Percentiles rank a stretch among this genome's conserved stretches.
Evolutionary conservation across 1,140 invertebrate species (phyloP).

Genomic region (Orchestia grillus): DNA sequence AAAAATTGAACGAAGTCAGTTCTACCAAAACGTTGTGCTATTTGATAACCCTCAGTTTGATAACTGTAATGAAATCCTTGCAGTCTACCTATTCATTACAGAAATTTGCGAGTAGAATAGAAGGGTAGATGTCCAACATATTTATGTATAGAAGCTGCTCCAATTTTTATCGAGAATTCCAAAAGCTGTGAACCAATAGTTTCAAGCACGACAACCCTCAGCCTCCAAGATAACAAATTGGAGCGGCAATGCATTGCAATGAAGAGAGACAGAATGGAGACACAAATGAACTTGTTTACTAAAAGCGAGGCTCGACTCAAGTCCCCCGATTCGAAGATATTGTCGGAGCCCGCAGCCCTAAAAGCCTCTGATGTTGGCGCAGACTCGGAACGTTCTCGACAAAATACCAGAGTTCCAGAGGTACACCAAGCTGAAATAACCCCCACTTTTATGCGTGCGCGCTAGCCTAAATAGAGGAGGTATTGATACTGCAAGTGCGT

Average conservation of each 20-base stretch:
- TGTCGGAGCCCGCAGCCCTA: background rate
- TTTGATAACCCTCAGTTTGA: background rate
- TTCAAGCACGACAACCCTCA: background rate
- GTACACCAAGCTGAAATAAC: background rate
- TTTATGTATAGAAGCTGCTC: background rate
- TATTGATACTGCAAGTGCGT: background rate
- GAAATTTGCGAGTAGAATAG: background rate
- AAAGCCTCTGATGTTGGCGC: background rate
- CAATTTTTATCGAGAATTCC: background rate
- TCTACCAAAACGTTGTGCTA: background rate
- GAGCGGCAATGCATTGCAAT: background rate
- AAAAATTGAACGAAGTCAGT: background rate
- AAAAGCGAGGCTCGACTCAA: background rate
- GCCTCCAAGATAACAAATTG: background rate
- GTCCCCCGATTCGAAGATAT: background rate
- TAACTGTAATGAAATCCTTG: background rate
- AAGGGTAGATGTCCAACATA: background rate
- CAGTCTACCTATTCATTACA: background rate
- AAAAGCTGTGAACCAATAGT: background rate
- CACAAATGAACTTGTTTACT: constrained; percentile 9
- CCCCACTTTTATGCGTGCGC: background rate
- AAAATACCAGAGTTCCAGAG: background rate
- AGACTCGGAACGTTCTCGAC: background rate
- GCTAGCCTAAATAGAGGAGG: background rate
- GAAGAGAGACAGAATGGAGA: background rate